A percentile compares a stretch with the other conserved stretches of the same genome.
These are phyloP conservation scores for Oeneis ivallda DNA, from an alignment of 2,888 invertebrate genomes.

Conservation along the genomic window DNA sequence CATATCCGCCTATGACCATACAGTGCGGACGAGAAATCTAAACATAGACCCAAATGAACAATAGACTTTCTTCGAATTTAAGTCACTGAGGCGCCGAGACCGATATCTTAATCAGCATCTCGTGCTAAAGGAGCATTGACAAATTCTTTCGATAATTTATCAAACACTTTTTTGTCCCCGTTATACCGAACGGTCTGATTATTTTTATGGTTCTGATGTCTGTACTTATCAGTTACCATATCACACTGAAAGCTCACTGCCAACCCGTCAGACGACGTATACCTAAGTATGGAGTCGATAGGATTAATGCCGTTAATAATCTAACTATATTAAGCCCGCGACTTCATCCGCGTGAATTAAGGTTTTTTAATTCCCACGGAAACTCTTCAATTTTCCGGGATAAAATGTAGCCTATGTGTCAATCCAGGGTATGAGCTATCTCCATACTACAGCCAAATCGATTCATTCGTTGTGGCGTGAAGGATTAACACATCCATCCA, in stretches of 20 bases:
- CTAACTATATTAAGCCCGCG: too few relatives aligned
- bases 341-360: too few relatives aligned
- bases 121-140: conserved; percentile 18
- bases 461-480: too few relatives aligned
- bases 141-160: neutral
- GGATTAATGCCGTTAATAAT: neutral
- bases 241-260: neutral
- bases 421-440: too few relatives aligned
- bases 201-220: neutral
- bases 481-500: too few relatives aligned
- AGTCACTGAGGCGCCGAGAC: conserved; percentile 17
- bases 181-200: neutral
- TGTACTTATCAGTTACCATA: neutral
- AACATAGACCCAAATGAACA: conserved; percentile 52
- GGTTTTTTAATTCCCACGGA: too few relatives aligned
- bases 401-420: too few relatives aligned
- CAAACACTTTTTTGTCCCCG: neutral
- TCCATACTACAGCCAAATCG: too few relatives aligned
- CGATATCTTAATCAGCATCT: conserved; percentile 22
- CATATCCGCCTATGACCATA: conserved; percentile 61
- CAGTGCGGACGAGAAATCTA: conserved; percentile 52
- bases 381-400: too few relatives aligned
- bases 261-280: neutral
- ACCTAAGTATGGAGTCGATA: neutral
- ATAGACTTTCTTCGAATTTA: conserved; percentile 48